Evolutionary conservation across 2,113 vertebrate genomes (phyloP).

Genomic region (Azemiops feae): DNA sequence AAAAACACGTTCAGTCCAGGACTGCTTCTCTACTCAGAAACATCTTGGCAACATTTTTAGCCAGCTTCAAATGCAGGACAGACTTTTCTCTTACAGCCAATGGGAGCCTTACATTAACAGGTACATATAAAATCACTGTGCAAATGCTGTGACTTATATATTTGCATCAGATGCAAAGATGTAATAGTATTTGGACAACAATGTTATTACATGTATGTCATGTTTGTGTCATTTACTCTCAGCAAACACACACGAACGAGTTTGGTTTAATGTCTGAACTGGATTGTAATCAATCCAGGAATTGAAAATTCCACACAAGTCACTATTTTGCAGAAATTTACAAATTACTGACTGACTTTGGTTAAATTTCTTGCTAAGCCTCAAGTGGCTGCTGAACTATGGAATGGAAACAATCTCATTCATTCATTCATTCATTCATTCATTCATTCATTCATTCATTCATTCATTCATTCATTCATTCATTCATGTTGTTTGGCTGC

Average conservation of each 20-base stretch:
- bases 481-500: neutral
- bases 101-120: neutral
- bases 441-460: neutral
- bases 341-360: neutral
- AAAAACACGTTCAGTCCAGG: neutral
- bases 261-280: neutral
- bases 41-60: neutral
- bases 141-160: neutral
- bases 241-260: neutral
- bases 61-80: neutral
- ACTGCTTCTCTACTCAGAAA: neutral
- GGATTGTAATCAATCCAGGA: neutral
- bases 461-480: neutral
- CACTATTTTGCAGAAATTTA: neutral
- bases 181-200: neutral
- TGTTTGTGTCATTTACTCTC: neutral
- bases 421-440: too few relatives aligned
- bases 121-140: neutral
- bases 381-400: neutral
- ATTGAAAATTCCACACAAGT: neutral
- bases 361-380: neutral
- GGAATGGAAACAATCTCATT: neutral
- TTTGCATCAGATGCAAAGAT: neutral
- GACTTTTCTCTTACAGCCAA: neutral
- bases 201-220: neutral